Evolutionary conservation across 2,888 invertebrate species (phyloP).

Genomic region (Agrotis clavis): DNA sequence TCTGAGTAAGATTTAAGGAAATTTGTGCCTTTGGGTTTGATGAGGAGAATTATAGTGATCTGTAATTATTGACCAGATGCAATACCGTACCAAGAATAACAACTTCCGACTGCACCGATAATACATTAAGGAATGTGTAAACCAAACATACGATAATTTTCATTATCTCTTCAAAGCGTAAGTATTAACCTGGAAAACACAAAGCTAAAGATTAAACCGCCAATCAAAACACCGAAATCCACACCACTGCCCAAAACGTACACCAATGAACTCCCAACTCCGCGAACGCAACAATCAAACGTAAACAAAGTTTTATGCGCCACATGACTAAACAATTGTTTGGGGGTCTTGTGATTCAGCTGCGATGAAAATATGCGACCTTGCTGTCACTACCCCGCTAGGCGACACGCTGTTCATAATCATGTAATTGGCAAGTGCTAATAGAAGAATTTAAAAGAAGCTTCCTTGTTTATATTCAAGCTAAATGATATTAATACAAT

Average conservation of each 20-base stretch:
- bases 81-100: not conserved
- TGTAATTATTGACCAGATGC: not conserved
- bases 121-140: not conserved
- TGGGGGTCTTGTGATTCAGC: slow-evolving; percentile 57
- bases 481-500: not conserved
- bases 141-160: not conserved
- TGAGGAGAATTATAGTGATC: slow-evolving; percentile 1
- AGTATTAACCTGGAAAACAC: not conserved
- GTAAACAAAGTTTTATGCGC: slow-evolving; percentile 40
- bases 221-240: slow-evolving; percentile 26
- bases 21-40: slow-evolving; percentile 7
- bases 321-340: slow-evolving; percentile 60
- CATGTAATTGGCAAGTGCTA: slow-evolving; percentile 38
- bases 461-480: not conserved
- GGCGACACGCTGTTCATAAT: slow-evolving; percentile 27
- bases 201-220: not conserved
- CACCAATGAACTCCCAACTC: slow-evolving; percentile 35
- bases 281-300: slow-evolving; percentile 14
- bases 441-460: slow-evolving; percentile 11
- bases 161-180: not conserved
- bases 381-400: slow-evolving; percentile 43
- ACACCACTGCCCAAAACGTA: slow-evolving; percentile 28
- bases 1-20: slow-evolving; percentile 17
- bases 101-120: not conserved
- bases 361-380: slow-evolving; percentile 61